Evolutionary conservation across 2,797 vertebrate species (phyloP).

Genomic region (Catharus ustulatus): DNA sequence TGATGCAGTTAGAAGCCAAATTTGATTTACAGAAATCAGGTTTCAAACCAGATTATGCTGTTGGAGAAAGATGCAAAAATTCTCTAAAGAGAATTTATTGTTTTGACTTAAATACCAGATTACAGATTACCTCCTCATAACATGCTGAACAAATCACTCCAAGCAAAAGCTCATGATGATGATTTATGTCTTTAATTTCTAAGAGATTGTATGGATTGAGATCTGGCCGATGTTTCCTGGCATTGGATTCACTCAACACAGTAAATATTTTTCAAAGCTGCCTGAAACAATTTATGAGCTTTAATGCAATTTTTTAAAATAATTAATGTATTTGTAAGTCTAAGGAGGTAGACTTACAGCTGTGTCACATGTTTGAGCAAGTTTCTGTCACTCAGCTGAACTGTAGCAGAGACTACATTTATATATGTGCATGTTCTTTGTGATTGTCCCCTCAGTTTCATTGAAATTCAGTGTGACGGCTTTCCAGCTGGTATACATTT

Average conservation of each 20-base stretch:
- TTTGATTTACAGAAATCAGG: background rate
- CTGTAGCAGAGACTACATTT: background rate
- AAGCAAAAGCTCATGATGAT: background rate
- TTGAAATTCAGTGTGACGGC: background rate
- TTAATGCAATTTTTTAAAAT: background rate
- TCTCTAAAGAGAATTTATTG: background rate
- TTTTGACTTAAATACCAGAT: background rate
- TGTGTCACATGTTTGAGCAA: background rate
- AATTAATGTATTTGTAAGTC: background rate
- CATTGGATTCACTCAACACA: background rate
- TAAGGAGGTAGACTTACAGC: background rate
- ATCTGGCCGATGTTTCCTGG: background rate
- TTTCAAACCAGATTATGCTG: background rate
- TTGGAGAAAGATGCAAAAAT: background rate
- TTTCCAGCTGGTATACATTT: conserved; percentile 6
- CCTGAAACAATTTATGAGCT: background rate
- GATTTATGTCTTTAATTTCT: conserved; percentile 44
- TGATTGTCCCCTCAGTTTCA: background rate
- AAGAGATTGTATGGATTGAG: background rate
- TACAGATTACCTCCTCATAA: background rate
- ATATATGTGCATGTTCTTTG: background rate
- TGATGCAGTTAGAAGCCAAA: background rate
- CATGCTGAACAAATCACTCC: background rate
- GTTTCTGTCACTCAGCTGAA: background rate
- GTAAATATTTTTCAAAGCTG: conserved; percentile 20